Evolutionary conservation across 23 tunicate species (phyloP), one percentile per base, ranked within the genome.

Genomic region (Aplidium turbinatum): DNA sequence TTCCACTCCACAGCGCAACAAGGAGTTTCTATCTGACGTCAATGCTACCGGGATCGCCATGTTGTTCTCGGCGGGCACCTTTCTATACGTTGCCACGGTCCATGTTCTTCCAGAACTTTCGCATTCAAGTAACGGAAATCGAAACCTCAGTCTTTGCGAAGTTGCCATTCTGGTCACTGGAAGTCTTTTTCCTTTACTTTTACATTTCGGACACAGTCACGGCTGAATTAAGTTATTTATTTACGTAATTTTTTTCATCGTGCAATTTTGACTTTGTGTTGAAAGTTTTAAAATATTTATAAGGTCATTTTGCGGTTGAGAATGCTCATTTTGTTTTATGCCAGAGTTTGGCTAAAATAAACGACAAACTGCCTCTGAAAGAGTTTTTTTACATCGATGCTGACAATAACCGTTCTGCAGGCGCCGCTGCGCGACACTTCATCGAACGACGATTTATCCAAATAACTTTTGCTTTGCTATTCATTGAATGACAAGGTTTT

Each of bases 11-110:
- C 78, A 85, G 91, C 77, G 47, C 24, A 65, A 69, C 30, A 58
- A 48, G 38, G 55, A 79, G 35, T 27, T 76, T 20, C 33, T 63
- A 2, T 22, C 31, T 13, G 90, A 84, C 1, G 78, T 74, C 45
- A 91, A 91, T 77, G 87, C 96, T 0, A 87, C 99, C 24, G 99
- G 99, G 19, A 63, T 82, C 5, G 99, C 99, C 2, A 94, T 94
- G 99, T 50, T 94, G 40, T 94, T 94, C 39, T 94, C 99, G 24
- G 99, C 99, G 20, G 99, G 99, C 13, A 94, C 99, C 3, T 94
- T 94, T 78, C 69, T 94, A 6, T 94, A 94, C 56, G 99, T 94
- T 31, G 95, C 99, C 42, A 94, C 99, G 0, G 99, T 94, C 42
- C 99, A 94, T 63, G 95, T 94, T 33, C 57, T 94, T 34, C 95